phyloP scores from a whole-genome alignment of 2,888 invertebrate genomes.

The Erebia palarica region DNA sequence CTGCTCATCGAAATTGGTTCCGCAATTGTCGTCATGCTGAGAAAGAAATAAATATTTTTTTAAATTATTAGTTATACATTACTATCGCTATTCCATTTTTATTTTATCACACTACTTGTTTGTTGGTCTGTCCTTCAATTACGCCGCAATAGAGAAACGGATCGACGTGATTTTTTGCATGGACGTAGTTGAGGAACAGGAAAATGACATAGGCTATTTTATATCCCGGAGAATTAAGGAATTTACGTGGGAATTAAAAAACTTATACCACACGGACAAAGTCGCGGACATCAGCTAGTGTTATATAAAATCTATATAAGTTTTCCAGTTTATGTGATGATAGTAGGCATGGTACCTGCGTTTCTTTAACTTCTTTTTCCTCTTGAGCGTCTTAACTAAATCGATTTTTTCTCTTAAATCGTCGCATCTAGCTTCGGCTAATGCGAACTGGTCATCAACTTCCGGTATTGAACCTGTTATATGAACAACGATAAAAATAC shows the following conservation, averaged over 20 bases:
- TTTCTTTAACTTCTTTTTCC: slow-evolving; percentile 68
- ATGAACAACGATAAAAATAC: not conserved
- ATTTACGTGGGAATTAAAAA: no score
- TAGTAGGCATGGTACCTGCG: slow-evolving; percentile 58
- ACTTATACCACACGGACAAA: no score
- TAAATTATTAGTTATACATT: not conserved
- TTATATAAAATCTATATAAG: not conserved
- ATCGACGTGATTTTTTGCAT: no score
- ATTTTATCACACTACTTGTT: no score
- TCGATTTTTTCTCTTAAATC: slow-evolving; percentile 72
- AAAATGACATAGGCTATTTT: no score
- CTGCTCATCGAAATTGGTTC: slow-evolving; percentile 46
- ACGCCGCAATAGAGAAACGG: no score
- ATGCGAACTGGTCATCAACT: slow-evolving; percentile 66
- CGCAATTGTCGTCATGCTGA: slow-evolving; percentile 62
- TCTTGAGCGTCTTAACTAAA: slow-evolving; percentile 65
- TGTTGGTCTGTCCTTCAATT: no score
- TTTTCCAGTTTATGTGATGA: no score
- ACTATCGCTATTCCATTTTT: not conserved
- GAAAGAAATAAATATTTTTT: slow-evolving; percentile 39
- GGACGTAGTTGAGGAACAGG: no score
- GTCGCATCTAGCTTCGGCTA: slow-evolving; percentile 68
- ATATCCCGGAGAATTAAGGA: no score
- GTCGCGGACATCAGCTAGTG: no score
- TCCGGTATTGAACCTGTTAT: slow-evolving; percentile 64